Evolutionary conservation across 2,113 vertebrate genomes (phyloP).

Genomic region (Phylloscopus trochilus): DNA sequence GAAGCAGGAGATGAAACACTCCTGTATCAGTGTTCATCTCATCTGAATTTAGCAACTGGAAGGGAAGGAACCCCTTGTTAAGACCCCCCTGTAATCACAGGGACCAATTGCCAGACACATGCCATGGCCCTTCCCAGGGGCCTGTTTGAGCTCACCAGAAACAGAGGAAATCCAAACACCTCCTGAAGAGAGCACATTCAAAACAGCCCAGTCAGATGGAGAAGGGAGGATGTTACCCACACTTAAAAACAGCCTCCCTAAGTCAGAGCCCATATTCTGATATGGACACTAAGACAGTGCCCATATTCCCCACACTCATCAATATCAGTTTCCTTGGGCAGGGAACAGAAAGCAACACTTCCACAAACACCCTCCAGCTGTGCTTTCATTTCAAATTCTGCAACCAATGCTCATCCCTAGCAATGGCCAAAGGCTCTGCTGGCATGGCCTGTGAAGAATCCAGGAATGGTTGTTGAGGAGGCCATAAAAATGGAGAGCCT

Average conservation of each 20-base stretch:
- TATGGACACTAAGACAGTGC: too few relatives aligned
- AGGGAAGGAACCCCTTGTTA: background rate
- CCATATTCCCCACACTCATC: background rate
- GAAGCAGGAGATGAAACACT: background rate
- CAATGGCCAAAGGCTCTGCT: background rate
- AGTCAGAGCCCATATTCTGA: too few relatives aligned
- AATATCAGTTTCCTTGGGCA: background rate
- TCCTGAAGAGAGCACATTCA: background rate
- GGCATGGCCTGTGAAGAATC: background rate
- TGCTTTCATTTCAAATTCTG: background rate
- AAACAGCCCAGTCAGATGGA: background rate
- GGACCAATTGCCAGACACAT: background rate
- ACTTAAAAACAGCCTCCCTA: background rate
- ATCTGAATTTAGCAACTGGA: background rate
- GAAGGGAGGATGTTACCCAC: background rate
- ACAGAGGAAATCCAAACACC: background rate
- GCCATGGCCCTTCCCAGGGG: fast-evolving
- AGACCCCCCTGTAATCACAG: background rate
- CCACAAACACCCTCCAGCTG: background rate
- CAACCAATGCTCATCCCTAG: background rate
- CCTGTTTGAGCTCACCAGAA: background rate
- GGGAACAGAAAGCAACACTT: background rate
- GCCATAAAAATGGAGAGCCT: background rate
- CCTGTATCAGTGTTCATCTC: background rate
- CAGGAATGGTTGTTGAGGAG: background rate